phyloP scores from a whole-genome alignment of 2,113 vertebrate genomes.

The Limnothrissa miodon region DNA sequence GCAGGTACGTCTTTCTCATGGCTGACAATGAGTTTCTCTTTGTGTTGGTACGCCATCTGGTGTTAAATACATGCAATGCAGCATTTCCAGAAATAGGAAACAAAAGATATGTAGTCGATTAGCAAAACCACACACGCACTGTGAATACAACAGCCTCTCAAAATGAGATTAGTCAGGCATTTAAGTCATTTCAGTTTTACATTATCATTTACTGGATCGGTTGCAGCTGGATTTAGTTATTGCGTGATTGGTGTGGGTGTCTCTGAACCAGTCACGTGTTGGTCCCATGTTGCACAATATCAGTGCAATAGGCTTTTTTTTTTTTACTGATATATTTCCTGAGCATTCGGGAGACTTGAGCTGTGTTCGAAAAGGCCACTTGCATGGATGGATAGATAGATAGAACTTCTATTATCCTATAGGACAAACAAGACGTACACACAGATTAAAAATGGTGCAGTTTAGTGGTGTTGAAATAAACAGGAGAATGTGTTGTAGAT shows the following conservation, averaged over 20 bases:
- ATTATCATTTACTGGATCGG: not conserved
- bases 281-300: not conserved
- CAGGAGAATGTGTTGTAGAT: no score
- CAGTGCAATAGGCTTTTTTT: conserved; percentile 6
- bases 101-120: not conserved
- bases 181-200: not conserved
- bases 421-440: no score
- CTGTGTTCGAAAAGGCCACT: no score
- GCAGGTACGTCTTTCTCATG: not conserved
- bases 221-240: not conserved
- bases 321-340: no score
- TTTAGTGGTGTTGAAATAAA: no score
- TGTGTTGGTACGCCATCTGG: not conserved
- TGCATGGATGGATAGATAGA: no score
- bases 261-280: not conserved
- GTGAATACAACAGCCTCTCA: not conserved
- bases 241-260: not conserved
- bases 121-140: not conserved
- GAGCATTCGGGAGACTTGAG: no score
- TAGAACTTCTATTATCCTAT: no score
- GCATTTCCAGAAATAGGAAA: not conserved
- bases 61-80: not conserved
- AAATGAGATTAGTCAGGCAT: not conserved
- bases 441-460: no score
- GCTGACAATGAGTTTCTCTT: not conserved